A percentile compares a stretch with the other conserved stretches of the same genome.
Evolutionary conservation across 2,888 invertebrate species (phyloP).

Genomic region (Chrysomela aeneicollis): DNA sequence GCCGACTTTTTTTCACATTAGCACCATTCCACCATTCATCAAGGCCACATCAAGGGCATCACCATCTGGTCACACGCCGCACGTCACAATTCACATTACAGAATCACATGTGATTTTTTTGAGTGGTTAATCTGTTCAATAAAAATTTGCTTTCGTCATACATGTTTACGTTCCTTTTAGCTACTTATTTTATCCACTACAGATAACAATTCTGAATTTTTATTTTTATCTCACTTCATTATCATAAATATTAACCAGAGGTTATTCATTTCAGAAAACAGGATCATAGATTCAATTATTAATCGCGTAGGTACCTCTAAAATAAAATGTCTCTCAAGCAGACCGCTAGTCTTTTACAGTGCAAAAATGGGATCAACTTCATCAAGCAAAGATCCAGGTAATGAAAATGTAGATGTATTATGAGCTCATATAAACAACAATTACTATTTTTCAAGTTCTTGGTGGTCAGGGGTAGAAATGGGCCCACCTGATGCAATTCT

Average conservation of each 20-base stretch:
- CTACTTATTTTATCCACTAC: not conserved
- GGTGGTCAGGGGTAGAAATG: slow-evolving; percentile 91
- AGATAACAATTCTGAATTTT: not conserved
- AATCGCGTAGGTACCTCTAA: too few relatives aligned
- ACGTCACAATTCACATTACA: too few relatives aligned
- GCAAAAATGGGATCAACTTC: slow-evolving; percentile 45
- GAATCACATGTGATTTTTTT: too few relatives aligned
- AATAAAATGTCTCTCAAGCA: slow-evolving; percentile 48
- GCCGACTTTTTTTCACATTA: too few relatives aligned
- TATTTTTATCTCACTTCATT: not conserved
- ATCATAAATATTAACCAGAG: not conserved
- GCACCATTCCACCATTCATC: too few relatives aligned
- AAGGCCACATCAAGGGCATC: too few relatives aligned
- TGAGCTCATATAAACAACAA: not conserved
- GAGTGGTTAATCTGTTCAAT: not conserved
- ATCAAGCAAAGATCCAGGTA: slow-evolving; percentile 48
- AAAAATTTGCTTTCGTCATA: not conserved
- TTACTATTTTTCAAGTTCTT: slow-evolving; percentile 68
- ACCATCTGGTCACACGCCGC: too few relatives aligned
- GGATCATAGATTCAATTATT: too few relatives aligned
- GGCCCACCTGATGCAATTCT: slow-evolving; percentile 98
- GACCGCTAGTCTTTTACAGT: slow-evolving; percentile 42
- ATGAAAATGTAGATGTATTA: slow-evolving; percentile 18
- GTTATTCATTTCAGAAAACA: too few relatives aligned
- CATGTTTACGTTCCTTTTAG: not conserved